Evolutionary conservation across 1,140 invertebrate genomes (phyloP), one percentile per base, ranked within the genome.

Genomic region (Drosophila eugracilis): DNA sequence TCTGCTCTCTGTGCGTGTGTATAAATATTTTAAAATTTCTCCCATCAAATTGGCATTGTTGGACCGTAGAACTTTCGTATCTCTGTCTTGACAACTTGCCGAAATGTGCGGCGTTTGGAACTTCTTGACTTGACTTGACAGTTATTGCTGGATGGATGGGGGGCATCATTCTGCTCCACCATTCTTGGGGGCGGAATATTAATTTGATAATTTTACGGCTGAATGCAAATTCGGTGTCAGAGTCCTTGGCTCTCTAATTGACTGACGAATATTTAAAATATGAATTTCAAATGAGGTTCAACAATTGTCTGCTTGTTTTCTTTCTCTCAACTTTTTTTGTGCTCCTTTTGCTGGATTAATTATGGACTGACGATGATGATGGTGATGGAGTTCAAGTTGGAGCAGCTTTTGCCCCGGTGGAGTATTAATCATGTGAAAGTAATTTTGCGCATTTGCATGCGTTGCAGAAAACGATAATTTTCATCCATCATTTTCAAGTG

Each of bases 401-500:
- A 73, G 21, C 48, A 48, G 26, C 70, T 47, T 26, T 59, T 45
- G 67, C 60, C 62, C 49, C 39, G 49, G 67, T 58, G 47, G 39
- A 49, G 73, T 73, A 86, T 86, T 86, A 86, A 88, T 88, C 83
- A 86, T 88, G 72, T 69, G 84, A 81, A 83, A 89, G 83, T 75
- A 88, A 86, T 86, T 86, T 83, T 83, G 78, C 75, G 78, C 74
- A 86, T 88, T 86, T 86, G 83, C 83, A 88, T 86, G 83, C 83
- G 74, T 88, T 86, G 78, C 83, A 83, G 78, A 72, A 86, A 88
- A 77, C 84, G 83, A 86, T 88, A 86, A 86, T 86, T 88, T 86
- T 78, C 83, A 86, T 86, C 75, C 83, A 86, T 86, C 83, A 86
- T 88, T 86, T 83, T 86, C 83, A 86, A 86, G 83, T 86, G 83